Evolutionary conservation across 2,888 invertebrate genomes (phyloP).

Genomic region (Microplitis manilae): DNA sequence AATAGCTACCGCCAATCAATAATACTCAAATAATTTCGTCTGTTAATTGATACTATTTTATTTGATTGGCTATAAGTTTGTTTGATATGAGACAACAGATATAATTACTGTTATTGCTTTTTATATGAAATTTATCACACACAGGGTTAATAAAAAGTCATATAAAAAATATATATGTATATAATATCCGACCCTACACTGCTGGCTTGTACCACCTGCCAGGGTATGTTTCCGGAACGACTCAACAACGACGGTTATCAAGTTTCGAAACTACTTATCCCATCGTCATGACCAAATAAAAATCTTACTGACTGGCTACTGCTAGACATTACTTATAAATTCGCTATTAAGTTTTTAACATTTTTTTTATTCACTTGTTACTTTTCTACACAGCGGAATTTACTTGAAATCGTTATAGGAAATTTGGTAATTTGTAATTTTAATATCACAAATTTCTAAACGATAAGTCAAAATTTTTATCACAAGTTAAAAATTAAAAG

Average conservation of each 20-base stretch:
- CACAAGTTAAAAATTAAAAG: no score
- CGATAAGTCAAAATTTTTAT: no score
- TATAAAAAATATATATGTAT: neutral
- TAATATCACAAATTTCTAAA: no score
- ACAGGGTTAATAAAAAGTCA: neutral
- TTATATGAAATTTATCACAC: neutral
- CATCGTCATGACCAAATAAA: slow-evolving; percentile 36
- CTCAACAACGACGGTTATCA: slow-evolving; percentile 50
- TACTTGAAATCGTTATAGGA: no score
- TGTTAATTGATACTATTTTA: neutral
- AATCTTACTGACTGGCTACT: slow-evolving; percentile 1
- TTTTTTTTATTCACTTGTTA: neutral
- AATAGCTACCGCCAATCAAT: neutral
- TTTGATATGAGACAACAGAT: neutral
- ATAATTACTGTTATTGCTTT: neutral
- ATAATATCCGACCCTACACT: neutral
- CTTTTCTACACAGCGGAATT: no score
- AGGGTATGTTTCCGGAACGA: slow-evolving; percentile 46
- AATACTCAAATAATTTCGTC: neutral
- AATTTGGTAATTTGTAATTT: no score
- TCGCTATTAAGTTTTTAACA: neutral
- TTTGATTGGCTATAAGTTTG: neutral
- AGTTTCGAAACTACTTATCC: slow-evolving; percentile 49
- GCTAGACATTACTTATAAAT: neutral
- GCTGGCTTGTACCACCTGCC: slow-evolving; percentile 34